Conservation (phyloP, 2,888 invertebrate species). For the Scrobipalpa atriplicella region DNA sequence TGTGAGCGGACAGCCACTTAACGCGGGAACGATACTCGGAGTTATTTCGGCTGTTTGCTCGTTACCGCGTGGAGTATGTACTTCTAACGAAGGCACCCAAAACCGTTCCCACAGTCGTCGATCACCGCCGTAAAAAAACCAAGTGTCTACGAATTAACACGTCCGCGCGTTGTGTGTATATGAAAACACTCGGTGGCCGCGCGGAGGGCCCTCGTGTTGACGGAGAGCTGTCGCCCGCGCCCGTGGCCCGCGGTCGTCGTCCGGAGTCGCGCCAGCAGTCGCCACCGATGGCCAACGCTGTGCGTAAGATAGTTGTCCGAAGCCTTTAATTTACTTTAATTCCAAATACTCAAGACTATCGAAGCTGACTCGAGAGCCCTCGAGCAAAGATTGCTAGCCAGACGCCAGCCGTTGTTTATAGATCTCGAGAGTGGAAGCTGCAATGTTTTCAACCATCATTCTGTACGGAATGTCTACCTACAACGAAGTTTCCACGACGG, state of each 20-base stretch:
- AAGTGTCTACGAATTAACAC: slow-evolving; percentile 82
- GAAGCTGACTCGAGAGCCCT: slow-evolving; percentile 55
- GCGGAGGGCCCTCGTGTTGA: slow-evolving; percentile 76
- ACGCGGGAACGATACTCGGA: slow-evolving; percentile 73
- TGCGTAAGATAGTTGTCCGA: slow-evolving; percentile 72
- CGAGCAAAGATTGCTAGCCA: slow-evolving; percentile 56
- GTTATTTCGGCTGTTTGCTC: slow-evolving; percentile 77
- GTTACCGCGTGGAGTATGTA: slow-evolving; percentile 74
- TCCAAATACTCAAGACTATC: slow-evolving; percentile 57
- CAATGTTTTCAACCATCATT: slow-evolving; percentile 37
- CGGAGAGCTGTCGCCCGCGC: slow-evolving; percentile 66
- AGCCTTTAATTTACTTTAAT: slow-evolving; percentile 77
- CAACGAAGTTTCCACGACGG: slow-evolving; percentile 27
- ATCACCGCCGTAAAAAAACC: slow-evolving; percentile 77
- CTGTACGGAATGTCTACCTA: slow-evolving; percentile 28
- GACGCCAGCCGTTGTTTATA: slow-evolving; percentile 59
- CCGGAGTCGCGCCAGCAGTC: slow-evolving; percentile 41
- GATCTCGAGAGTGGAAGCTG: slow-evolving; percentile 46
- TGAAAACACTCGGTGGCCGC: slow-evolving; percentile 77
- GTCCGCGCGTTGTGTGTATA: slow-evolving; percentile 78
- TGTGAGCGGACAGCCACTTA: slow-evolving; percentile 70
- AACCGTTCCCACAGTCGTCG: slow-evolving; percentile 81
- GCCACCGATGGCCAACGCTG: slow-evolving; percentile 52
- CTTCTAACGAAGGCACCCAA: slow-evolving; percentile 79
- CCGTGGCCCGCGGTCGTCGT: slow-evolving; percentile 33